phyloP scores from a whole-genome alignment of 2,113 vertebrate genomes.

The Chrysemys picta region DNA sequence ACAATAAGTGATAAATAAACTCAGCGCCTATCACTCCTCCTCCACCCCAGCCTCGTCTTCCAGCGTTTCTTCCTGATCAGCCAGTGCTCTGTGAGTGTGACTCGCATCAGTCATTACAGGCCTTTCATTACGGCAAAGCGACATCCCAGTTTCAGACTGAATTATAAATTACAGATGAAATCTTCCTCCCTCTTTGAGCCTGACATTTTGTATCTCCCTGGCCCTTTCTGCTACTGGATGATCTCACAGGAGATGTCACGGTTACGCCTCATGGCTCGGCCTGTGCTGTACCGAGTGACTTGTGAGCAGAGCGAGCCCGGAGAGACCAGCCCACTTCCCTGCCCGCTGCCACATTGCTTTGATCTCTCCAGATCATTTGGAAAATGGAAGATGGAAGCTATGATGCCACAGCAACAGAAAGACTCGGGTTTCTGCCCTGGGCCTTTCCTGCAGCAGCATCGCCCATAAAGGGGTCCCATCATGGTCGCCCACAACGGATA shows the following conservation, averaged over 20 bases:
- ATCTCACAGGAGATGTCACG: not conserved
- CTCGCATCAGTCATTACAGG: accelerated
- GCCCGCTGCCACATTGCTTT: no score
- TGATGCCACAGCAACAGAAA: no score
- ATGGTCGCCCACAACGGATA: no score
- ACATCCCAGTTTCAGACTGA: accelerated
- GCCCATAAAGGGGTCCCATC: no score
- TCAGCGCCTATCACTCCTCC: not conserved
- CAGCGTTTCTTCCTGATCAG: not conserved
- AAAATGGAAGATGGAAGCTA: no score
- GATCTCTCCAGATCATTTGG: no score
- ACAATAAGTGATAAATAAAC: not conserved
- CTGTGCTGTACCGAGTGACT: no score
- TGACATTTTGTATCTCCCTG: accelerated
- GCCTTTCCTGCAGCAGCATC: no score
- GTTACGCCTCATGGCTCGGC: no score
- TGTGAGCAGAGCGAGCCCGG: no score
- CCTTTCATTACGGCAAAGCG: accelerated
- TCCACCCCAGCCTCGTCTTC: accelerated
- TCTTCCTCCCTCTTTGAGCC: not conserved
- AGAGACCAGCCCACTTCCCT: no score
- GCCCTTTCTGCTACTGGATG: not conserved
- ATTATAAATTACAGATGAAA: accelerated
- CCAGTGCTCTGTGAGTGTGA: not conserved
- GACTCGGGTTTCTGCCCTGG: no score